Percentiles rank a stretch among this genome's conserved stretches.
Evolutionary conservation across 2,888 invertebrate genomes (phyloP).

Genomic region (Agrotis puta): DNA sequence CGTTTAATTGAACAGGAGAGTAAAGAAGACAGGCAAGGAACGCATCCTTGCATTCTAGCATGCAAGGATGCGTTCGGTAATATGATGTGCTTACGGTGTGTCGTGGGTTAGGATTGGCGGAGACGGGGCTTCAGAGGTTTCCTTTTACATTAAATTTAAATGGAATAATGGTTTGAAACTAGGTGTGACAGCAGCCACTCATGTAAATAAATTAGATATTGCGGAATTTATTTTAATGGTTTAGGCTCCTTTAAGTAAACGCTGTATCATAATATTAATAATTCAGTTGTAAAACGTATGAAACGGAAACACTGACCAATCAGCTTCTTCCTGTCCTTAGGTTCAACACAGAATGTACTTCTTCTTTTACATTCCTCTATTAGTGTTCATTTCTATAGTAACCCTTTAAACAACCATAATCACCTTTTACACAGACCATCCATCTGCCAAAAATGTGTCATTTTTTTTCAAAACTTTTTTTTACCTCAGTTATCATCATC

Average conservation of each 20-base stretch:
- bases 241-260: background rate
- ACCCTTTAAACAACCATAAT: too few relatives aligned
- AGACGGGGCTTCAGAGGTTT: conserved; percentile 21
- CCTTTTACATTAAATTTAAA: conserved; percentile 12
- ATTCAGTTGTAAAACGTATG: background rate
- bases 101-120: conserved; percentile 12
- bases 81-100: conserved; percentile 31
- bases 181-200: background rate
- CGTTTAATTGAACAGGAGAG: conserved; percentile 55
- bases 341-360: background rate
- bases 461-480: background rate
- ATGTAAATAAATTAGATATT: background rate
- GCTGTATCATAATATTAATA: too few relatives aligned
- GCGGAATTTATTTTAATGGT: background rate
- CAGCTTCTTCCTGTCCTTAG: background rate
- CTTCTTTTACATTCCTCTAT: background rate
- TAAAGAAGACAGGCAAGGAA: conserved; percentile 25
- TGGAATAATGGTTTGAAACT: background rate
- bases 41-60: too few relatives aligned
- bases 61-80: conserved; percentile 36
- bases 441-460: background rate
- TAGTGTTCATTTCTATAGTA: background rate
- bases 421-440: background rate
- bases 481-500: too few relatives aligned
- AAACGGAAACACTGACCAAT: background rate